A percentile compares a stretch with the other conserved stretches of the same genome.
Evolutionary conservation across 1,140 invertebrate genomes (phyloP).

Genomic region (Tenebrio molitor): DNA sequence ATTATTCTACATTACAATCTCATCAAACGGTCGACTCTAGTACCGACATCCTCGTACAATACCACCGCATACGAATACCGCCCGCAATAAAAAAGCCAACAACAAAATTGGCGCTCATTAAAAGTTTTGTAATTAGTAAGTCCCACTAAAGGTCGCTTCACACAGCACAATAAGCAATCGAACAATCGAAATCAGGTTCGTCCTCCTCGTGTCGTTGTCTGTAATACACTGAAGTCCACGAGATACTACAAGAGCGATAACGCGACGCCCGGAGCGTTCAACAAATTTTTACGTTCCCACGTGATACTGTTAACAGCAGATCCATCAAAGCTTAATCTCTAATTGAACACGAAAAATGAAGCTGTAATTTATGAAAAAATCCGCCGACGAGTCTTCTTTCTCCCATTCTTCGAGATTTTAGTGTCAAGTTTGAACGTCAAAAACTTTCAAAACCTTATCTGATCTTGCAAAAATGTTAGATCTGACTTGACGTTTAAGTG

Average conservation of each 20-base stretch:
- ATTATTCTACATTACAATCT: slow-evolving; percentile 30
- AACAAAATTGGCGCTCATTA: slow-evolving; percentile 33
- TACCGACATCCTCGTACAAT: neutral
- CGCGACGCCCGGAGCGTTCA: slow-evolving; percentile 10
- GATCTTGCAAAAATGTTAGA: slow-evolving; percentile 32
- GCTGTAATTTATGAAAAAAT: neutral
- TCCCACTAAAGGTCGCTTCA: slow-evolving; percentile 30
- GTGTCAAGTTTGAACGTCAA: slow-evolving; percentile 26
- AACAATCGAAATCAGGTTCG: slow-evolving; percentile 18
- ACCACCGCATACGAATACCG: neutral
- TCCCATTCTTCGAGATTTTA: slow-evolving; percentile 13
- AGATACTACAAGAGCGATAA: slow-evolving; percentile 40
- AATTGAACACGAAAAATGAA: slow-evolving; percentile 14
- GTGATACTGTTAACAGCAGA: slow-evolving; percentile 42
- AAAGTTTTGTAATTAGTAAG: slow-evolving; percentile 22
- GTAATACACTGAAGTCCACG: slow-evolving; percentile 10
- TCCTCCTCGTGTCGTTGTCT: slow-evolving; percentile 34
- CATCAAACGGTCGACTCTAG: slow-evolving; percentile 2
- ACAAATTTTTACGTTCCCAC: slow-evolving; percentile 46
- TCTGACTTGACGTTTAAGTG: slow-evolving; percentile 17
- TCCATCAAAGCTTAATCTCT: slow-evolving; percentile 42
- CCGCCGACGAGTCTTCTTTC: slow-evolving; percentile 3
- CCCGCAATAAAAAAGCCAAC: slow-evolving; percentile 16
- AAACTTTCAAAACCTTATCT: slow-evolving; percentile 33
- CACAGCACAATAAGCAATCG: slow-evolving; percentile 31